Conservation (phyloP, 2,797 vertebrate genomes). For the Ceryle rudis region DNA sequence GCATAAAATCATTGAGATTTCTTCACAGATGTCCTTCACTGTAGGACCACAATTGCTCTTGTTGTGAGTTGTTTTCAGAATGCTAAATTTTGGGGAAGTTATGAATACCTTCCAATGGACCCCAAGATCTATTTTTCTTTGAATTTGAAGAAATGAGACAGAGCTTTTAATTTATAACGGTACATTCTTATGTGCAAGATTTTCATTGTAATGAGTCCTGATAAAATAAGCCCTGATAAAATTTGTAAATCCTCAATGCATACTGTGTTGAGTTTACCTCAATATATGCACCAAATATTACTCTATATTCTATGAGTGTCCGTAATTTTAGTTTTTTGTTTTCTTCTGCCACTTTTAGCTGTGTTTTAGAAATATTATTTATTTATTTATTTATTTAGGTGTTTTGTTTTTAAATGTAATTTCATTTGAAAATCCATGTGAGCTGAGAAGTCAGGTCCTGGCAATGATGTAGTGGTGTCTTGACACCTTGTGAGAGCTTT, state of each 20-base stretch:
- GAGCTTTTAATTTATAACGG: neutral
- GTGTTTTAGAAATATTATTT: neutral
- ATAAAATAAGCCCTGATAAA: neutral
- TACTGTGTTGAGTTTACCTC: neutral
- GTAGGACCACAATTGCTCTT: neutral
- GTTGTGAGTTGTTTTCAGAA: neutral
- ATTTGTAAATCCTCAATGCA: neutral
- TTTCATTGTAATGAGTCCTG: neutral
- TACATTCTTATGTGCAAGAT: neutral
- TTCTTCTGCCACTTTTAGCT: neutral
- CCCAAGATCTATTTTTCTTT: neutral
- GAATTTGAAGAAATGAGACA: neutral
- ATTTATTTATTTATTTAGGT: neutral
- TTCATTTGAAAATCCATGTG: neutral
- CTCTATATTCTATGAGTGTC: neutral
- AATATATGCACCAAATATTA: neutral
- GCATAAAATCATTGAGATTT: constrained; percentile 7
- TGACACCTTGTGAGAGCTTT: neutral
- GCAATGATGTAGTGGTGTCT: neutral
- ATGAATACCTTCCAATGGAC: neutral
- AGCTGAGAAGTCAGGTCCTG: neutral
- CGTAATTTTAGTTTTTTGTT: neutral
- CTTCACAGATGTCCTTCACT: neutral
- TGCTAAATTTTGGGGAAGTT: neutral
- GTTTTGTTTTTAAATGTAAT: neutral